phyloP scores from a whole-genome alignment of 2,888 invertebrate genomes.

The Leucophora obtusa region DNA sequence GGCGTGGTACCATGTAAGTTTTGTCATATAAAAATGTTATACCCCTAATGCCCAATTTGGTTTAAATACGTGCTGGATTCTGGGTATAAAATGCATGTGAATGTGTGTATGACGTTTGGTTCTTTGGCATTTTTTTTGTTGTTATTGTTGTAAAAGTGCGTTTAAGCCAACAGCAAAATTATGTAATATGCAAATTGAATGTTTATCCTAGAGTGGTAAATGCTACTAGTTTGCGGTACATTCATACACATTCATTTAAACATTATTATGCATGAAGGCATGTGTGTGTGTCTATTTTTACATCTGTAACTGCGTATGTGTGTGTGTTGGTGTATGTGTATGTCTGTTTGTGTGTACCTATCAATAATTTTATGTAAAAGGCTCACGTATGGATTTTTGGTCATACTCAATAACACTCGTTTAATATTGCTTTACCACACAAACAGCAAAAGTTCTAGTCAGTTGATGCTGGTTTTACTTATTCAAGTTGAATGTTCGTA shows the following conservation, averaged over 20 bases:
- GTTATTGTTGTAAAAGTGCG: slow-evolving; percentile 31
- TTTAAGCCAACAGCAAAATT: slow-evolving; percentile 62
- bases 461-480: neutral
- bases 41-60: too few species aligned
- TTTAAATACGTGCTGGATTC: neutral
- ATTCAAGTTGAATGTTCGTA: neutral
- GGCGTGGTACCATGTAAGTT: too few species aligned
- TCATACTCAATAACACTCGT: slow-evolving; percentile 24
- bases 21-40: too few species aligned
- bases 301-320: neutral
- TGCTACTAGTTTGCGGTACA: slow-evolving; percentile 47
- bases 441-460: neutral
- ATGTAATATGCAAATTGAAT: slow-evolving; percentile 68
- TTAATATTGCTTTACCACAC: slow-evolving; percentile 26
- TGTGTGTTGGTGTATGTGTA: neutral
- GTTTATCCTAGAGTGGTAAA: slow-evolving; percentile 63
- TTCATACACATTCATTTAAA: slow-evolving; percentile 21
- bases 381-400: slow-evolving; percentile 39
- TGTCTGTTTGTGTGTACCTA: slow-evolving; percentile 12
- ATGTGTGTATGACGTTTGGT: neutral
- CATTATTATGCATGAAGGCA: slow-evolving; percentile 5
- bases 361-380: slow-evolving; percentile 46
- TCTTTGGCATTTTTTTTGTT: slow-evolving; percentile 4
- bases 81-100: neutral
- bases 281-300: neutral